Evolutionary conservation across 2,797 vertebrate species (phyloP), one percentile per base, ranked within the genome.

Genomic region (Aplochiton taeniatus): DNA sequence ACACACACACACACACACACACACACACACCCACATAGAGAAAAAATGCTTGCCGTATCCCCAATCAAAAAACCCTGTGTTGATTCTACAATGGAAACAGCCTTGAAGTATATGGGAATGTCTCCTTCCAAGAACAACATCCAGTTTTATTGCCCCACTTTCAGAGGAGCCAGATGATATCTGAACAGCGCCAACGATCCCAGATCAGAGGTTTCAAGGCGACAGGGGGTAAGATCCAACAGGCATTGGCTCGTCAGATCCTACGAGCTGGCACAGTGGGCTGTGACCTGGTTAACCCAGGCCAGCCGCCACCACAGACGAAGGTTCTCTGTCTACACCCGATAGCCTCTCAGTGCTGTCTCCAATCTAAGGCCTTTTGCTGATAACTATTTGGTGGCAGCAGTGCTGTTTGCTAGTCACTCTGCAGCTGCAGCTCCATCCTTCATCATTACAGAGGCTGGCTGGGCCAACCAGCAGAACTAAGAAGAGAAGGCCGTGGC

Each of bases 141-240:
- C 43, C 61, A 47, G 70, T 76, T 72, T 76, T 69, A 81, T 68
- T 65, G 73, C 20, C 6, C 66, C 17, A 48, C 71, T 76, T 55
- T 68, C 60, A 66, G 64, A 65, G 76, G 77, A 81, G 83, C 49
- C 80, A 63, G 83, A 83, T 86, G 78, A 70, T 84, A 85, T 87
- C 72, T 75, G 68, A 76, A 66, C 63, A 43, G 51, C 77, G 80
- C 76, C 78, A 52, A 76, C 74, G 68, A 79, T 17, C 78, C 79
- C 75, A 82, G 83, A 85, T 87, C 83, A 83, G 76, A 79, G 70
- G 76, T 54, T 78, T 82, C 77, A 72, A 67, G 68, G 68, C 1
- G 62, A 68, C 31, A 41, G 9, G 71, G 51, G 60, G 51, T 14
- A 14, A 31, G 71, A 61, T 71, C 63, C 72, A 75, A 74, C 77